phyloP scores from a whole-genome alignment of 2,888 invertebrate species.

The Terebella lapidaria region DNA sequence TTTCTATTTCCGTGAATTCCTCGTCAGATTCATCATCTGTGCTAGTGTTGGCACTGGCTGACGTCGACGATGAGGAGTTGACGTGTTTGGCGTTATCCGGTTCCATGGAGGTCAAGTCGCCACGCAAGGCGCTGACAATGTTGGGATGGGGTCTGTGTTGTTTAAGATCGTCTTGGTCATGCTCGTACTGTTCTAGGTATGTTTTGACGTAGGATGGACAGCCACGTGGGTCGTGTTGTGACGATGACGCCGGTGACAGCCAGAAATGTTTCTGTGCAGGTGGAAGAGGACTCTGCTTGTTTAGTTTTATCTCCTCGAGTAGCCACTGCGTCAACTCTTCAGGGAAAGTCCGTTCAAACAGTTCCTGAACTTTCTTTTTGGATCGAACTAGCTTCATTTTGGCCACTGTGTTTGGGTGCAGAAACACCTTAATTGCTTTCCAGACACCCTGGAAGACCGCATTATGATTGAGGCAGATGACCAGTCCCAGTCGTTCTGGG shows the following conservation, averaged over 20 bases:
- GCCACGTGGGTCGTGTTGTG: slow-evolving; percentile 45
- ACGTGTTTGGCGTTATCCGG: slow-evolving; percentile 8
- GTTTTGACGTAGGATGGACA: slow-evolving; percentile 36
- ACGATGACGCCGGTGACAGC: slow-evolving; percentile 27
- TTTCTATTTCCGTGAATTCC: slow-evolving; percentile 6
- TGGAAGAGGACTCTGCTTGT: slow-evolving; percentile 36
- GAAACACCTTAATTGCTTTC: slow-evolving; percentile 44
- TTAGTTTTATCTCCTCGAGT: slow-evolving; percentile 41
- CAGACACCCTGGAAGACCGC: slow-evolving; percentile 47
- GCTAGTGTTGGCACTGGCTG: slow-evolving; percentile 1
- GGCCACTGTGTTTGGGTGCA: slow-evolving; percentile 39
- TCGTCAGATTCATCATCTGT: slow-evolving; percentile 16
- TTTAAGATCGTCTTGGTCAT: neutral
- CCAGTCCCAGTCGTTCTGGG: slow-evolving; percentile 49
- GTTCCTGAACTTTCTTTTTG: slow-evolving; percentile 36
- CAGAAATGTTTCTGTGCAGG: slow-evolving; percentile 40
- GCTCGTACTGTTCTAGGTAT: slow-evolving; percentile 30
- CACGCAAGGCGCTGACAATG: slow-evolving; percentile 32
- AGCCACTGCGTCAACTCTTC: slow-evolving; percentile 42
- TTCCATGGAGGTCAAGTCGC: slow-evolving; percentile 20
- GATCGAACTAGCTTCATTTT: slow-evolving; percentile 40
- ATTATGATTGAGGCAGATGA: slow-evolving; percentile 46
- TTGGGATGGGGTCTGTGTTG: slow-evolving; percentile 44
- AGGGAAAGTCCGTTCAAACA: slow-evolving; percentile 37
- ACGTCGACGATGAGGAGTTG: slow-evolving; percentile 7